A percentile compares a stretch with the other conserved stretches of the same genome.
These are phyloP conservation scores for Trialeurodes vaporariorum DNA, from an alignment of 1,140 invertebrate species.

Conservation along the genomic window DNA sequence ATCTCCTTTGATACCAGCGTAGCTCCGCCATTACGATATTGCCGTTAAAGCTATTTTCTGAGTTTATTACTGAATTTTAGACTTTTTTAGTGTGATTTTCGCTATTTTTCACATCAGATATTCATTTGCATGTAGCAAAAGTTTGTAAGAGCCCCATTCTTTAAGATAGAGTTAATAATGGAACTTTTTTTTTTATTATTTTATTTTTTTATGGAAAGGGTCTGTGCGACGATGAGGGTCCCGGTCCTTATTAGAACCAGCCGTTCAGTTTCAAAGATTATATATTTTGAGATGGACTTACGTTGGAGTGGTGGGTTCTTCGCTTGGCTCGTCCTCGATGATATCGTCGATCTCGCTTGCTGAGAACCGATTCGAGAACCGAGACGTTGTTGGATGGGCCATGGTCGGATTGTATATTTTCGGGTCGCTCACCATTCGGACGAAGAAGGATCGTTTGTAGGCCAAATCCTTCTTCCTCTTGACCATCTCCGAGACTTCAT, in stretches of 20 bases:
- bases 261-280: not conserved
- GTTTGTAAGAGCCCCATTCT: too few relatives aligned
- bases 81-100: too few relatives aligned
- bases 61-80: too few relatives aligned
- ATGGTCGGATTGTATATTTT: conserved; percentile 89
- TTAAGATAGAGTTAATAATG: too few relatives aligned
- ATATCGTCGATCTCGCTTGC: conserved; percentile 9
- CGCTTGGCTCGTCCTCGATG: conserved; percentile 16
- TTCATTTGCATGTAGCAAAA: too few relatives aligned
- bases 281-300: conserved; percentile 7
- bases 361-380: conserved; percentile 21
- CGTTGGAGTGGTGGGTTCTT: conserved; percentile 18
- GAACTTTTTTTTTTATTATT: too few relatives aligned
- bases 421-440: conserved; percentile 92
- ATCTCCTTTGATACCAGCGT: too few relatives aligned
- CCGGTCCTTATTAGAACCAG: not conserved
- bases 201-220: too few relatives aligned
- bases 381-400: conserved; percentile 49
- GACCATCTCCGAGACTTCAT: conserved; percentile 51
- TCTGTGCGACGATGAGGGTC: too few relatives aligned
- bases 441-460: conserved; percentile 88
- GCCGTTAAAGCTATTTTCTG: too few relatives aligned
- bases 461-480: conserved; percentile 62
- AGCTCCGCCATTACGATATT: too few relatives aligned
- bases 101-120: too few relatives aligned